Base-by-base conservation (phyloP, 2,797 vertebrate species). In the Picus viridis region DNA sequence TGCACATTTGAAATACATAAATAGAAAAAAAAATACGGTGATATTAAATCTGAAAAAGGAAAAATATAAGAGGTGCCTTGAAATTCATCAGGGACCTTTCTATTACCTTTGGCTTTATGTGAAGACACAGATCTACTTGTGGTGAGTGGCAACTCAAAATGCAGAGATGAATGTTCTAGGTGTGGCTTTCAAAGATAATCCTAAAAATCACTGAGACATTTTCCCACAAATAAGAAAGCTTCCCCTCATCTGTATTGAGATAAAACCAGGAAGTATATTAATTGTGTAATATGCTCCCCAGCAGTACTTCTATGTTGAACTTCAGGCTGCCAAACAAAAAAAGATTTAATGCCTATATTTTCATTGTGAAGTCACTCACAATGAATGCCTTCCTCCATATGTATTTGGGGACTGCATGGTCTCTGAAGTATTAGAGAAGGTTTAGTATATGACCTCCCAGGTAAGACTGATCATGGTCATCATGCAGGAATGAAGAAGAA, bases 401-500 rank as follows among this genome's bases (percentile, higher is more conserved):
- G 15, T 10, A 3, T 77, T 83, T 92, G 71, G n/a, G 53, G 94
- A 17, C 29, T 83, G n/a, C 43, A 5, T 45, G 19, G 65, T 77
- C 67, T 16, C 27, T 73, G 29, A 83, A n/a, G 64, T 81, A 76
- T 45, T 27, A 90, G 57, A 62, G 36, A 63, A 90, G 74, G 9
- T 80, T 49, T 62, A 71, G 54, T 56, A 45, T 58, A 32, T 83
- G 23, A 10, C 36, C 18, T 93, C n/a, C 72, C 30, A 58, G 39
- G 45, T 64, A 86, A 86, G 79, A 85, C 10, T 64, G 53, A 87
- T 87, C 58, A 61, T 59, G 26, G 34, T 14, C 30, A 70, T 87
- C n/a, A 45, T n/a, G n/a, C 45, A 88, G 67, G 85, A 93, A 87
- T 81, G 56, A 6, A 47, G 53, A 93, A 83, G 70, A 93, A 89